phyloP scores from a whole-genome alignment of 2,797 vertebrate species.

The Zenarchopterus dispar region DNA sequence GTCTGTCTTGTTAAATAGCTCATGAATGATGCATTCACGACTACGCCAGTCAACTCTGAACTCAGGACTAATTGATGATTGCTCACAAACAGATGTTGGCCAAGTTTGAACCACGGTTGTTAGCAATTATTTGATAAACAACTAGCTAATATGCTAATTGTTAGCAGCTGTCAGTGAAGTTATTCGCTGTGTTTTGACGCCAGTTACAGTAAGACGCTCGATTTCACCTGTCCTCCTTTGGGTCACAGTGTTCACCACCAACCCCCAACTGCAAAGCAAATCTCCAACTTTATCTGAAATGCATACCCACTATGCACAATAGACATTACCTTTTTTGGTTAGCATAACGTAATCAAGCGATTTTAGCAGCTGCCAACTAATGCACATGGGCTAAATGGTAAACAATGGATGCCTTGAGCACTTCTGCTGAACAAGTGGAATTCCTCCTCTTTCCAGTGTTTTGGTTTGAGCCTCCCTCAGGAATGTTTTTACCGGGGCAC shows the following conservation, averaged over 20 bases:
- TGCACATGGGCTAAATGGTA: conserved; percentile 60
- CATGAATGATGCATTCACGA: conserved; percentile 78
- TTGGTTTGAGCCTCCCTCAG: conserved; percentile 70
- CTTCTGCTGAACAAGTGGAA: conserved; percentile 73
- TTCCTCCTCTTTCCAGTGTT: conserved; percentile 72
- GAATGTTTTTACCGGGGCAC: conserved; percentile 74
- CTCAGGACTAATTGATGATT: conserved; percentile 77
- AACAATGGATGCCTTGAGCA: conserved; percentile 74
- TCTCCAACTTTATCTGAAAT: conserved; percentile 28
- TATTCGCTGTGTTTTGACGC: conserved; percentile 69
- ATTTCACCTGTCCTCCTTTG: conserved; percentile 69
- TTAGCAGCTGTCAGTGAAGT: conserved; percentile 74
- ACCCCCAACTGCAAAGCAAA: conserved; percentile 24
- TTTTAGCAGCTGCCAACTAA: conserved; percentile 45
- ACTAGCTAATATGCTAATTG: conserved; percentile 84
- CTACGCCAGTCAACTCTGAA: conserved; percentile 76
- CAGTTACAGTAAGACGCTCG: conserved; percentile 76
- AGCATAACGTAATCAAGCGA: conserved; percentile 74
- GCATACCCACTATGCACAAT: conserved; percentile 62
- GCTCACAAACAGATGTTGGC: conserved; percentile 80
- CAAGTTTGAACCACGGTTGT: conserved; percentile 66
- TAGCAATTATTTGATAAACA: conserved; percentile 85
- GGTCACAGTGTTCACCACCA: conserved; percentile 33
- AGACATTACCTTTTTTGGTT: conserved; percentile 68
- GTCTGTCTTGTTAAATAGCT: conserved; percentile 72